These are phyloP conservation scores for Buphagus erythrorhynchus DNA, from an alignment of 2,797 vertebrate genomes.

Conservation along the genomic window DNA sequence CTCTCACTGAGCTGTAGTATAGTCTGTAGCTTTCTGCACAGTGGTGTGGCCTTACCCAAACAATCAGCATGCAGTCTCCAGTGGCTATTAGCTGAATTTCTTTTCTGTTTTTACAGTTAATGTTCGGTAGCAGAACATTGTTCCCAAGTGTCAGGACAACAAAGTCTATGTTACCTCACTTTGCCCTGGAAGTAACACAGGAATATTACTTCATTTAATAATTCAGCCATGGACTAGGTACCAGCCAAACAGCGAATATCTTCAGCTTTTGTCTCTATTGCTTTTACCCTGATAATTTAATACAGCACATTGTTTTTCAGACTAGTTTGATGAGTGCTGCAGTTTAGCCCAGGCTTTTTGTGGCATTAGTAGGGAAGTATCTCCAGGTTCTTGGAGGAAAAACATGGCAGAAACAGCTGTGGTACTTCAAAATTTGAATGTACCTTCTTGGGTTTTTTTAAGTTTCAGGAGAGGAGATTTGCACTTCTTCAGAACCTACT, in stretches of 20 bases:
- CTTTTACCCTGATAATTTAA: not conserved
- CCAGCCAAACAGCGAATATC: not conserved
- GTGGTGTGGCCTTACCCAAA: not conserved
- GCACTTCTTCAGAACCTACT: not conserved
- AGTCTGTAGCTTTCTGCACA: not conserved
- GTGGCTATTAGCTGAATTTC: fast-evolving
- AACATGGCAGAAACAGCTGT: not conserved
- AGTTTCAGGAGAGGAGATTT: not conserved
- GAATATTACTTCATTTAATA: not conserved
- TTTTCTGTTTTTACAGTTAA: not conserved
- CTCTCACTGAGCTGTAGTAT: not conserved
- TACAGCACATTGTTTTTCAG: not conserved
- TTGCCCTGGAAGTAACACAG: not conserved
- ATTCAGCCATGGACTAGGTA: not conserved
- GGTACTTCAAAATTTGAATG: not conserved
- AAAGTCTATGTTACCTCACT: not conserved
- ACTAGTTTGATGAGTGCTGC: not conserved
- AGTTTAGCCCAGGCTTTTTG: not conserved
- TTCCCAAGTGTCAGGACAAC: not conserved
- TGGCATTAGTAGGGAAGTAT: not conserved
- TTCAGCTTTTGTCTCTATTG: not conserved
- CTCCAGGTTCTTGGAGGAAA: not conserved
- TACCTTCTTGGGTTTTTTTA: not conserved
- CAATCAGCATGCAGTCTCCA: not conserved
- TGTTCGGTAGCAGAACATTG: not conserved